These are phyloP conservation scores for Melanostoma scalare DNA, from an alignment of 2,888 invertebrate species.

Conservation along the genomic window DNA sequence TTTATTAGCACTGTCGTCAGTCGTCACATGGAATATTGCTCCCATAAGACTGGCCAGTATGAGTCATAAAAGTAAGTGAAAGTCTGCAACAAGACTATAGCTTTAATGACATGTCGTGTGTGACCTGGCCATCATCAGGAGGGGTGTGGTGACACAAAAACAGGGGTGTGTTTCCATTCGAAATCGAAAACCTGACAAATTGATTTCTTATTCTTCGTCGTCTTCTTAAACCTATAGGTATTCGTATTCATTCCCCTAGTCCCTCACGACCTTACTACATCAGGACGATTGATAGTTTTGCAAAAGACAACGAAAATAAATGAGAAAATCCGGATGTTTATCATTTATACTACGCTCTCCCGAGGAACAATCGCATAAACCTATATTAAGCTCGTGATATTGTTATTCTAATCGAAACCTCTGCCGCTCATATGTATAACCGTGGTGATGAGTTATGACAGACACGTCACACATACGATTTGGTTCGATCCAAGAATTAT, in stretches of 20 bases:
- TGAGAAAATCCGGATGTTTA: conserved; percentile 47
- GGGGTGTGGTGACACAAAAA: conserved; percentile 22
- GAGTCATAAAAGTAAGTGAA: conserved; percentile 70
- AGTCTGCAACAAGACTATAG: conserved; percentile 62
- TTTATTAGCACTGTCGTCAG: conserved; percentile 43
- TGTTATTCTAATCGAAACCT: conserved; percentile 68
- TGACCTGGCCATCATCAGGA: conserved; percentile 14
- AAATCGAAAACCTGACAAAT: conserved; percentile 70
- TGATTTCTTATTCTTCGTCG: conserved; percentile 44
- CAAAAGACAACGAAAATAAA: conserved; percentile 51
- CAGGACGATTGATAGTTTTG: conserved; percentile 46
- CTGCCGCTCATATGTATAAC: conserved; percentile 50
- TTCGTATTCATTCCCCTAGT: not conserved
- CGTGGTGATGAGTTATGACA: conserved; percentile 70
- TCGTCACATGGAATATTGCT: conserved; percentile 56
- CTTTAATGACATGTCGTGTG: conserved; percentile 62
- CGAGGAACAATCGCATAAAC: not conserved
- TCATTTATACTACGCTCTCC: conserved; percentile 18
- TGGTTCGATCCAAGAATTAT: conserved; percentile 67
- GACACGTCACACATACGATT: conserved; percentile 73
- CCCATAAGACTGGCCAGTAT: conserved; percentile 64
- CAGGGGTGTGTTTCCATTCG: conserved; percentile 44
- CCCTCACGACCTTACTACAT: not conserved
- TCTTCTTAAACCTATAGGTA: conserved; percentile 22
- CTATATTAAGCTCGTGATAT: conserved; percentile 29